These are phyloP conservation scores for Philereme vetulata DNA, from an alignment of 2,888 invertebrate species.

Conservation along the genomic window DNA sequence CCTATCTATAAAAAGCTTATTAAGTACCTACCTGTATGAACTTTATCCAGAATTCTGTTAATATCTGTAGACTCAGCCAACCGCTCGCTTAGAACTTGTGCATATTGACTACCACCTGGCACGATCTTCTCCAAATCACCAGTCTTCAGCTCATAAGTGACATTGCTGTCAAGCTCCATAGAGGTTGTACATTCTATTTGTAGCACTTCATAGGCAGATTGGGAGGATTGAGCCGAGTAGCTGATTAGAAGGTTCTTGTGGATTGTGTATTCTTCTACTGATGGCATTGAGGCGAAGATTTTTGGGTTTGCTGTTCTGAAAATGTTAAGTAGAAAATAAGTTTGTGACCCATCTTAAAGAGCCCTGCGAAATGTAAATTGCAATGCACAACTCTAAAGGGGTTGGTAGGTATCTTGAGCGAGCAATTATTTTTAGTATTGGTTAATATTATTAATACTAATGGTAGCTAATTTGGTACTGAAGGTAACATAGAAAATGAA, in stretches of 20 bases:
- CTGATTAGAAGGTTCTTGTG: conserved; percentile 72
- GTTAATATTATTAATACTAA: no score
- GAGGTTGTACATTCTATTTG: conserved; percentile 69
- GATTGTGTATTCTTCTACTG: conserved; percentile 63
- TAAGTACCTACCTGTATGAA: conserved; percentile 73
- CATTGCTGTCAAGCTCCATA: conserved; percentile 50
- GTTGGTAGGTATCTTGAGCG: no score
- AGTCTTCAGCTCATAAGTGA: conserved; percentile 64
- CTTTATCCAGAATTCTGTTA: conserved; percentile 70
- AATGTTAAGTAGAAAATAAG: conserved; percentile 25
- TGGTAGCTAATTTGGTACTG: no score
- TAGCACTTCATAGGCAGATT: conserved; percentile 71
- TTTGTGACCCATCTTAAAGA: no score
- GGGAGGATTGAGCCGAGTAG: conserved; percentile 66
- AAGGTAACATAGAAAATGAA: no score
- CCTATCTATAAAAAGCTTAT: neutral
- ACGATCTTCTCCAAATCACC: conserved; percentile 64
- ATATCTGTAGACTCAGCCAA: conserved; percentile 70
- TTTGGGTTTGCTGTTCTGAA: conserved; percentile 60
- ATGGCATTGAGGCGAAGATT: conserved; percentile 55
- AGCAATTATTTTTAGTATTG: no score
- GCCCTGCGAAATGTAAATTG: no score
- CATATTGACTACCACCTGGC: conserved; percentile 69
- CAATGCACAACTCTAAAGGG: no score
- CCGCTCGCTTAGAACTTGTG: conserved; percentile 68